Evolutionary conservation across 2,888 invertebrate genomes (phyloP).

Genomic region (Byasa hedistus): DNA sequence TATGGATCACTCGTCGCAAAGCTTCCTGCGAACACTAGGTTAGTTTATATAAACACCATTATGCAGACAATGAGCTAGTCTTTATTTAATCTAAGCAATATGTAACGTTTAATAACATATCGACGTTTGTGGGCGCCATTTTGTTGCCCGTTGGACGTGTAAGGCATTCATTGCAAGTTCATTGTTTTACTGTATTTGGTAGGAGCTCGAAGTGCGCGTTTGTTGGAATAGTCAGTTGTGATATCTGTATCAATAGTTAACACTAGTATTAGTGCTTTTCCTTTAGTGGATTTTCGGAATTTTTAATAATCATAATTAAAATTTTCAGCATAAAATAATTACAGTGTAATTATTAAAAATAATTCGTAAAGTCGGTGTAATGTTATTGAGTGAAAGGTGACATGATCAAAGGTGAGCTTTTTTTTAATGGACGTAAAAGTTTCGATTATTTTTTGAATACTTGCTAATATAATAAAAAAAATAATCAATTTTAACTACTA

Average conservation of each 20-base stretch:
- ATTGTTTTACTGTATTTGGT: constrained; percentile 21
- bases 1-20: not conserved
- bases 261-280: not conserved
- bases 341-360: too few relatives aligned
- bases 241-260: not conserved
- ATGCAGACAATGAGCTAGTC: constrained; percentile 26
- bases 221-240: not conserved
- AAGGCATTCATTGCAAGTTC: not conserved
- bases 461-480: too few relatives aligned
- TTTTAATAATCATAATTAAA: too few relatives aligned
- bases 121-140: constrained; percentile 13
- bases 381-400: too few relatives aligned
- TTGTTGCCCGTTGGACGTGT: constrained; percentile 8
- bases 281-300: not conserved
- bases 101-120: constrained; percentile 27
- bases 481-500: too few relatives aligned
- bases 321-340: too few relatives aligned
- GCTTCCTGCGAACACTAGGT: not conserved
- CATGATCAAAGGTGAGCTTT: too few relatives aligned
- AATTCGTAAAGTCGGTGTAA: too few relatives aligned
- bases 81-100: constrained; percentile 27
- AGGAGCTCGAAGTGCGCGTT: constrained; percentile 1
- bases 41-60: constrained; percentile 27
- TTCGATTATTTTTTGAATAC: too few relatives aligned
- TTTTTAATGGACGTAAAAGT: too few relatives aligned